These are phyloP conservation scores for Lingula anatina DNA, from an alignment of 2,888 invertebrate species.

Conservation along the genomic window DNA sequence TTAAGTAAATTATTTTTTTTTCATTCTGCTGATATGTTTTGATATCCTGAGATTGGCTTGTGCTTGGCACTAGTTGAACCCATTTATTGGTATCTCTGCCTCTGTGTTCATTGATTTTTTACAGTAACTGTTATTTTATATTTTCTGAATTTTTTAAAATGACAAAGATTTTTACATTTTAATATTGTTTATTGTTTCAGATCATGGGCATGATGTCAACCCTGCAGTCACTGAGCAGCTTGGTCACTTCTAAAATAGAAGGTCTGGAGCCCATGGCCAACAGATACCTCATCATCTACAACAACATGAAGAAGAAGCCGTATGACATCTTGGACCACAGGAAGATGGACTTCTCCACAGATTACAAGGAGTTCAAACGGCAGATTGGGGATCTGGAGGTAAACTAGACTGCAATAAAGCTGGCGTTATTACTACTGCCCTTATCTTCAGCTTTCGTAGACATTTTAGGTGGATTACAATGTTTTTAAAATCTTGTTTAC, in stretches of 20 bases:
- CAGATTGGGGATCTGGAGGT: conserved; percentile 67
- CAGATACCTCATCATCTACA: conserved; percentile 65
- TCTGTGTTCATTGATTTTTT: no score
- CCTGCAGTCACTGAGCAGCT: conserved; percentile 67
- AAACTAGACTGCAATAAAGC: no score
- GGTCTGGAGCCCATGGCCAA: conserved; percentile 70
- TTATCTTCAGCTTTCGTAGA: no score
- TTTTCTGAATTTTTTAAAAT: no score
- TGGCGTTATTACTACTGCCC: no score
- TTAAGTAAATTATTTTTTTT: no score
- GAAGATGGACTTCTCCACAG: conserved; percentile 68
- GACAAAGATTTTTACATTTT: no score
- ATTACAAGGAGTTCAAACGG: conserved; percentile 69
- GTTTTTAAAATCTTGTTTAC: no score
- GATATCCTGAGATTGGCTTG: not conserved
- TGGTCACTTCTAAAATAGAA: conserved; percentile 72
- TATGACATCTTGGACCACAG: conserved; percentile 80
- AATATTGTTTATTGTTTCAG: conserved; percentile 54
- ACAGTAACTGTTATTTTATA: no score
- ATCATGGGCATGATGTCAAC: conserved; percentile 70
- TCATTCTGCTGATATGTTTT: no score
- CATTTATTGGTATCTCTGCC: not conserved
- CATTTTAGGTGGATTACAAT: no score
- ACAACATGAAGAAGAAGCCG: conserved; percentile 64
- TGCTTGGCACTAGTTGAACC: not conserved